These are phyloP conservation scores for Marmota flaviventris DNA, from an alignment of 2,113 vertebrate species.

Conservation along the genomic window DNA sequence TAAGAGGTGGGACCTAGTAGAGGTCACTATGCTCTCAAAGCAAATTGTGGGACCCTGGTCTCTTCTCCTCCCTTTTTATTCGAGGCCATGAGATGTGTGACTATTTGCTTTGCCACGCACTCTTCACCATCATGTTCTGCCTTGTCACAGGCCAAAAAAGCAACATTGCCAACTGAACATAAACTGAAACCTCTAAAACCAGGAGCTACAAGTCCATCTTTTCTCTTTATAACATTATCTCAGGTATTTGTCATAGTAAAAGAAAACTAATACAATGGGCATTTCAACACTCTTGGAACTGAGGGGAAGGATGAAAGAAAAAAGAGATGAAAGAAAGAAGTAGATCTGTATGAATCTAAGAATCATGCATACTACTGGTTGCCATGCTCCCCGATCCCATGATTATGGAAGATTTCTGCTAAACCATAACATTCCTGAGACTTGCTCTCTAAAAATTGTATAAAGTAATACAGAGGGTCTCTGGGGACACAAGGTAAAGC, in stretches of 20 bases:
- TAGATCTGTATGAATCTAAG: neutral
- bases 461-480: neutral
- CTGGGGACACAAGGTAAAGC: neutral
- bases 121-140: neutral
- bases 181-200: neutral
- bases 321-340: neutral
- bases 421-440: neutral
- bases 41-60: rapidly evolving
- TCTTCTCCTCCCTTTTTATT: neutral
- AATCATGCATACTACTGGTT: neutral
- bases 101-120: neutral
- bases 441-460: neutral
- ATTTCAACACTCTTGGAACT: neutral
- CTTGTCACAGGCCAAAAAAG: too few relatives aligned
- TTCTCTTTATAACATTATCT: neutral
- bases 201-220: too few relatives aligned
- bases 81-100: neutral
- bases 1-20: neutral
- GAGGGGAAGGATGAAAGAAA: neutral
- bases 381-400: neutral
- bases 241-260: neutral
- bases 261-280: neutral
- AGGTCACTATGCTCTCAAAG: neutral
- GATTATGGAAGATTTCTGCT: neutral
- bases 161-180: neutral